These are phyloP conservation scores for Melolontha melolontha DNA, from an alignment of 2,888 invertebrate genomes.

Conservation along the genomic window DNA sequence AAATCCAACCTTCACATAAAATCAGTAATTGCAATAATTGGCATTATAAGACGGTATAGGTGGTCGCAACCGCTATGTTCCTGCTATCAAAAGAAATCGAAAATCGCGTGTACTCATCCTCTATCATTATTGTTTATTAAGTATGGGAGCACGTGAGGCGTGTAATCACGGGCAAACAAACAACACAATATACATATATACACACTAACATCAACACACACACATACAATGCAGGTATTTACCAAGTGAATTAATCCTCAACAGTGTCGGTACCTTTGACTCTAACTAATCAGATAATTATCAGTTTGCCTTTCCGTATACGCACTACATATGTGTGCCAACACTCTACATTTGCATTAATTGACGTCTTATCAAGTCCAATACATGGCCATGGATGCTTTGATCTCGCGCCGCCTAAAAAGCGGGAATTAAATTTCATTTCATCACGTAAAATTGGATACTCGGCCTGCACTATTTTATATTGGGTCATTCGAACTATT, in stretches of 20 bases:
- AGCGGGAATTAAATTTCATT: conserved; percentile 28
- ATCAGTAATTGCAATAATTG: conserved; percentile 30
- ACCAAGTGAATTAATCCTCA: conserved; percentile 56
- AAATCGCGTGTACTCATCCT: conserved; percentile 46
- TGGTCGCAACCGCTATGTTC: conserved; percentile 21
- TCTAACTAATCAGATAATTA: conserved; percentile 61
- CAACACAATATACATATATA: conserved; percentile 25
- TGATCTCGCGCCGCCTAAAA: conserved; percentile 26
- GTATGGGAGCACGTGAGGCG: conserved; percentile 48
- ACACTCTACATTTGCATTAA: conserved; percentile 57
- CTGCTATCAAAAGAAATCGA: conserved; percentile 35
- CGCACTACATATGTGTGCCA: conserved; percentile 58
- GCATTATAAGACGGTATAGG: conserved; percentile 2
- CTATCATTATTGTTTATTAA: conserved; percentile 49
- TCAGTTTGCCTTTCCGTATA: conserved; percentile 58
- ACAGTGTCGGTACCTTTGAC: conserved; percentile 59
- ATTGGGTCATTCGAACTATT: not conserved
- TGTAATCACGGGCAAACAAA: conserved; percentile 50
- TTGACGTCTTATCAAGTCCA: conserved; percentile 60
- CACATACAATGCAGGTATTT: conserved; percentile 58
- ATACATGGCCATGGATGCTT: conserved; percentile 30
- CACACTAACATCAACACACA: not conserved
- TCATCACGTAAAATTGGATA: conserved; percentile 1
- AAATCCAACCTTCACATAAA: not conserved
- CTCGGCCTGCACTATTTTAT: not conserved